Conservation (phyloP, 1,140 invertebrate genomes). For the Drosophila teissieri region DNA sequence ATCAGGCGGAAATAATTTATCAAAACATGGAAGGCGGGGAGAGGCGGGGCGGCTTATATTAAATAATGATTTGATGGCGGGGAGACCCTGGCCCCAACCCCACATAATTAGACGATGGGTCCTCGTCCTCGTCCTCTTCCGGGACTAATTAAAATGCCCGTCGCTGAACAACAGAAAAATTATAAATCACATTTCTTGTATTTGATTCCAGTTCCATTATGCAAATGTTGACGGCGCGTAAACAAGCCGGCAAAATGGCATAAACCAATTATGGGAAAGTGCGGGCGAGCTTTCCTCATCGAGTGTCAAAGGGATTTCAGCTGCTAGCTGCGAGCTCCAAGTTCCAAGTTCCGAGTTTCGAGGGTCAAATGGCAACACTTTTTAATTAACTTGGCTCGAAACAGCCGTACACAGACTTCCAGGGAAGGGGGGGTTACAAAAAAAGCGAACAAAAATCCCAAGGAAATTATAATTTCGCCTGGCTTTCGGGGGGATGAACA, state of each 20-base stretch:
- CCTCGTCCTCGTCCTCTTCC: neutral
- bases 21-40: slow-evolving; percentile 33
- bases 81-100: slow-evolving; percentile 16
- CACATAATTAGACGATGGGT: slow-evolving; percentile 53
- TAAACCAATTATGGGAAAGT: slow-evolving; percentile 62
- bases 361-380: slow-evolving; percentile 58
- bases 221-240: slow-evolving; percentile 45
- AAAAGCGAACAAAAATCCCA: slow-evolving; percentile 3
- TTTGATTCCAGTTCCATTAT: slow-evolving; percentile 43
- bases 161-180: slow-evolving; percentile 36
- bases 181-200: slow-evolving; percentile 62
- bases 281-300: slow-evolving; percentile 30
- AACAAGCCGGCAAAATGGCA: slow-evolving; percentile 59
- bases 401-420: slow-evolving; percentile 4
- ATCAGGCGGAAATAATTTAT: slow-evolving; percentile 80
- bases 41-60: slow-evolving; percentile 48
- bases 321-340: neutral
- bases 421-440: neutral
- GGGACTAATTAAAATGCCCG: slow-evolving; percentile 52
- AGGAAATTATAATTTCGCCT: slow-evolving; percentile 21
- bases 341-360: neutral
- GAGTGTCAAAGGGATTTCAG: slow-evolving; percentile 43
- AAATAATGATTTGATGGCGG: slow-evolving; percentile 77
- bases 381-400: slow-evolving; percentile 49
- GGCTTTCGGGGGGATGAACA: neutral